These are phyloP conservation scores for Limnephilus marmoratus DNA, from an alignment of 2,888 invertebrate genomes.

Conservation along the genomic window DNA sequence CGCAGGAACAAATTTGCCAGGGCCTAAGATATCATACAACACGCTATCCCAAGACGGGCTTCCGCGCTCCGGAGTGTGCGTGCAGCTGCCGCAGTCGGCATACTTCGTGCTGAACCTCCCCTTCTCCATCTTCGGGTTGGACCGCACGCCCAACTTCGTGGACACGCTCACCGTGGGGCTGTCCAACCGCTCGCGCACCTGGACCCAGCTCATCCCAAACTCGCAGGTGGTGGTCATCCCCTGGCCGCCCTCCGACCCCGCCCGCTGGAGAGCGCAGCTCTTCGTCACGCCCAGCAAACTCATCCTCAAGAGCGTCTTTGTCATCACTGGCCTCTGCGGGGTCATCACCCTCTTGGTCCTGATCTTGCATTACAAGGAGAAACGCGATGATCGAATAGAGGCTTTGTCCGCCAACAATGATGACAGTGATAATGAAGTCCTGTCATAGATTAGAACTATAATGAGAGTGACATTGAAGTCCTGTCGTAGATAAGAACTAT, in stretches of 20 bases:
- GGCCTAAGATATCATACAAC: constrained; percentile 90
- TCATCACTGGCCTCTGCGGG: constrained; percentile 90
- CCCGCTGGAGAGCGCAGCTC: constrained; percentile 91
- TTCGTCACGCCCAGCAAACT: constrained; percentile 97
- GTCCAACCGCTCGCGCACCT: constrained; percentile 83
- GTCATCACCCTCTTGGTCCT: constrained; percentile 91
- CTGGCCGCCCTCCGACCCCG: constrained; percentile 85
- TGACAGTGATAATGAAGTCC: constrained; percentile 12
- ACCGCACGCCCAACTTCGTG: constrained; percentile 98
- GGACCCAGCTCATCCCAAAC: constrained; percentile 97
- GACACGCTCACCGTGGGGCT: constrained; percentile 91
- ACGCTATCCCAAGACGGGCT: constrained; percentile 94
- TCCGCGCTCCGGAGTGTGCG: constrained; percentile 87
- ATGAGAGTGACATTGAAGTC: neutral
- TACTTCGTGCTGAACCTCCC: constrained; percentile 96
- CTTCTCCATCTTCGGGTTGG: constrained; percentile 97
- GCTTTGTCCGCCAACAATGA: constrained; percentile 72
- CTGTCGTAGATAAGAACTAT: too few species aligned
- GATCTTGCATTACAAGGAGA: constrained; percentile 93
- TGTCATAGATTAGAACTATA: constrained; percentile 19
- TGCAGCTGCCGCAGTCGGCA: constrained; percentile 94
- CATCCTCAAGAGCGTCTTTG: constrained; percentile 93
- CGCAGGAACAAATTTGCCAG: constrained; percentile 90
- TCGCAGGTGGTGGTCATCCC: constrained; percentile 98
- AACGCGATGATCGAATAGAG: constrained; percentile 88